Evolutionary conservation across 2,888 invertebrate species (phyloP), one percentile per base, ranked within the genome.

Genomic region (Drosophila borealis): DNA sequence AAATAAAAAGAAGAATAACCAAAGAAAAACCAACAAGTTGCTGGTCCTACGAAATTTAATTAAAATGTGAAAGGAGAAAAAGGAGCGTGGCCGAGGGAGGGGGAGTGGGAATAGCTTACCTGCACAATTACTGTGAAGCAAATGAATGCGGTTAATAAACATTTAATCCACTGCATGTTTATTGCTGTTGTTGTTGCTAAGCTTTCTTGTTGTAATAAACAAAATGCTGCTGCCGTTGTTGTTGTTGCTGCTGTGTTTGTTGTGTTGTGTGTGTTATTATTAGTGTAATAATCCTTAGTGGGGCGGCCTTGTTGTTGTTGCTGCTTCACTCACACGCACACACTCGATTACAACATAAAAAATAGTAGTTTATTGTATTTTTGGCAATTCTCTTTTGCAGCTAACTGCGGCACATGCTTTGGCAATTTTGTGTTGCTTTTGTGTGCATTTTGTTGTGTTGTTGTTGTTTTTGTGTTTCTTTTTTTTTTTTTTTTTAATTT

Each of bases 141-240:
- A 88, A 91, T 89, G 81, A 91, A 91, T 89, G 91, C 91, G 80
- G 89, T 89, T 87, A 92, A 86, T 88, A 90, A 89, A 90, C 91
- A 86, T 89, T 92, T 92, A 91, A 92, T 92, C 92, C 92, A 91
- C 91, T 91, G 89, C 92, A 92, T 92, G 87, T 88, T 92, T 90
- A 81, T 74, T 79, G 70, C 34, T 76, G 46, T 65, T 70, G 36
- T 74, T 73, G 64, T 64, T 69, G 57, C 42, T 65, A 44, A 25
- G 48, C 39, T 59, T 51, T 56, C 56, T 68, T 67, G 78, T 66
- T 80, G 67, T 80, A 77, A 80, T 79, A 66, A 79, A 67, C 66
- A 71, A 56, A 51, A 39, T 55, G 72, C 49, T 48, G 55, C 48
- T 55, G 37, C 17, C 41, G 61, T 69, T 68, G 64, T 54, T 57